phyloP scores from a whole-genome alignment of 2,113 vertebrate species.

The Heterotilapia buettikoferi region DNA sequence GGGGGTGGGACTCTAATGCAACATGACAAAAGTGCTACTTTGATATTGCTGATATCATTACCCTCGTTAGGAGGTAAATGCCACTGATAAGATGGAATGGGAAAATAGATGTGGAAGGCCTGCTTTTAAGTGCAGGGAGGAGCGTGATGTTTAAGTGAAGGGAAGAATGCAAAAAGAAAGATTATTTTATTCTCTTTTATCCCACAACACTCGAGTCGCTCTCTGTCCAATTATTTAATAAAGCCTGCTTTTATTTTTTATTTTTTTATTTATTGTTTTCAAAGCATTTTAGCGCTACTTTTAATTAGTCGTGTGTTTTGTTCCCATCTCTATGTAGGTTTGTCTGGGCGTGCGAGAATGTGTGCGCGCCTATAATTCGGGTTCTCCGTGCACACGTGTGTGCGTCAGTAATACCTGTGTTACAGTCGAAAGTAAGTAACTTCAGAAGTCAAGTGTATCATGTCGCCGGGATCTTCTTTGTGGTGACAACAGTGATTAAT shows the following conservation, averaged over 20 bases:
- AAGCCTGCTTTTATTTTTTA: background rate
- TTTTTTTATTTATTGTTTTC: background rate
- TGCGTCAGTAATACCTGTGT: constrained; percentile 44
- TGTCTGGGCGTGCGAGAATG: background rate
- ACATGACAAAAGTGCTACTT: constrained; percentile 73
- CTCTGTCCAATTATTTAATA: constrained; percentile 14
- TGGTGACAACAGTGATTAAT: constrained; percentile 72
- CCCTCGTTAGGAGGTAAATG: constrained; percentile 66
- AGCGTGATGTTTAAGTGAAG: constrained; percentile 50
- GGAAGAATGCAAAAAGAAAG: constrained; percentile 10
- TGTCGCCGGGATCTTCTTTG: constrained; percentile 48
- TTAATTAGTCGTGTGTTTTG: background rate
- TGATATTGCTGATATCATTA: constrained; percentile 64
- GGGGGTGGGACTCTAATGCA: constrained; percentile 59
- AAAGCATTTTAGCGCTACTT: background rate
- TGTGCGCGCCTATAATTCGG: background rate
- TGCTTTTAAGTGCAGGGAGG: constrained; percentile 63
- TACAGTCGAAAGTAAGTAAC: constrained; percentile 58
- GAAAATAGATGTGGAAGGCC: constrained; percentile 58
- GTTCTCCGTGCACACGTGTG: background rate
- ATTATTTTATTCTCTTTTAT: constrained; percentile 41
- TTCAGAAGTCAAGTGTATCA: constrained; percentile 63
- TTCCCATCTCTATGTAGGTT: background rate
- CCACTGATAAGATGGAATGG: constrained; percentile 70
- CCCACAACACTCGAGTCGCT: background rate